These are phyloP conservation scores for Mimachlamys varia DNA, from an alignment of 2,888 invertebrate genomes.

Conservation along the genomic window DNA sequence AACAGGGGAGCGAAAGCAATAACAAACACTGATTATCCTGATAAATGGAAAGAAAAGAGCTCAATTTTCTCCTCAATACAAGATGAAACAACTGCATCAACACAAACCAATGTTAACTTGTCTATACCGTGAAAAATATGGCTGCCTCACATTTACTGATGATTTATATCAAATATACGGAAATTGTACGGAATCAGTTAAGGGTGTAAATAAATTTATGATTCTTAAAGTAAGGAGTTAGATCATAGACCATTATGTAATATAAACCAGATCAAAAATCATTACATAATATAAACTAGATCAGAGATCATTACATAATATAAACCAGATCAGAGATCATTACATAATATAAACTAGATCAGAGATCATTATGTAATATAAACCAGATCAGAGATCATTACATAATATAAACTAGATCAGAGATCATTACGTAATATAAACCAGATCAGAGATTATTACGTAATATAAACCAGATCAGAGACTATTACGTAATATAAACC, in stretches of 20 bases:
- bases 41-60: slow-evolving; percentile 29
- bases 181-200: not conserved
- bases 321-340: not conserved
- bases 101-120: not conserved
- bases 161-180: not conserved
- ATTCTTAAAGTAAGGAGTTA: no score
- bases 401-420: no score
- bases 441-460: no score
- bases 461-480: no score
- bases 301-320: not conserved
- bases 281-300: not conserved
- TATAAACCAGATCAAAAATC: not conserved
- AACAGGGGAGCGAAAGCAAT: not conserved
- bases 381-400: no score
- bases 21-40: slow-evolving; percentile 28
- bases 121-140: not conserved
- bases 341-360: no score
- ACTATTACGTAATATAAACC: no score
- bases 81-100: slow-evolving; percentile 10
- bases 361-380: no score
- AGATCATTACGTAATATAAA: no score
- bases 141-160: not conserved
- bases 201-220: not conserved
- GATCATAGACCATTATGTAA: no score
- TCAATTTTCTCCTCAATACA: slow-evolving; percentile 32